These are phyloP conservation scores for Ceyx margarethae DNA, from an alignment of 2,113 vertebrate species.

Conservation along the genomic window DNA sequence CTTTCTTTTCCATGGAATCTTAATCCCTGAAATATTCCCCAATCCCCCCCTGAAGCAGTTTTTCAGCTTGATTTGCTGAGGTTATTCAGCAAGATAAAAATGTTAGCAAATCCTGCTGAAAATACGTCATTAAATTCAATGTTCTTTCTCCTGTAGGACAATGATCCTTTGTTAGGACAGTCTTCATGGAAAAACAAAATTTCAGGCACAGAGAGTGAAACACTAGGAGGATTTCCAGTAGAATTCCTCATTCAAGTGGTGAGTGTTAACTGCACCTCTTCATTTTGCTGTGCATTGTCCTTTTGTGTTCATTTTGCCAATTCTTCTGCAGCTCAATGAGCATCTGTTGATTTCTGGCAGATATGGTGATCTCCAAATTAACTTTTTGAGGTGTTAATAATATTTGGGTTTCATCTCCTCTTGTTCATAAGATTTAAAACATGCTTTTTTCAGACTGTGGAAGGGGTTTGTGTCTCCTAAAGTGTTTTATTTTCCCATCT, in stretches of 20 bases:
- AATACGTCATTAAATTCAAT: background rate
- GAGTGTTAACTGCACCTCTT: constrained; percentile 59
- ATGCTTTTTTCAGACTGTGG: background rate
- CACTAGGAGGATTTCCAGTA: constrained; percentile 95
- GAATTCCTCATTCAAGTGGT: constrained; percentile 99
- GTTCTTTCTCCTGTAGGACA: constrained; percentile 80
- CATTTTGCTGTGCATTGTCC: background rate
- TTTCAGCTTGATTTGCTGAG: background rate
- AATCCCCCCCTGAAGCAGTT: background rate
- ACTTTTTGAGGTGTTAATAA: background rate
- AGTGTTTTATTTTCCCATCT: background rate
- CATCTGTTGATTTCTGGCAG: background rate
- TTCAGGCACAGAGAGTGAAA: constrained; percentile 89
- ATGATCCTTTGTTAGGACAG: constrained; percentile 89
- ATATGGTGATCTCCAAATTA: background rate
- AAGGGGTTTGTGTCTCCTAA: background rate
- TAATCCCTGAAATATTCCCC: background rate
- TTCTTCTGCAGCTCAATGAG: background rate
- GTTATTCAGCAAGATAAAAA: background rate
- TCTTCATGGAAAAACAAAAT: constrained; percentile 93
- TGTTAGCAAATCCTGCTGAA: background rate
- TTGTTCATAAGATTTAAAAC: background rate
- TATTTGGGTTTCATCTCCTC: background rate
- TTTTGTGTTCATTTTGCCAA: background rate
- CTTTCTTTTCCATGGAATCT: background rate